phyloP scores from a whole-genome alignment of 2,888 invertebrate genomes.

The Resseliella maxima region DNA sequence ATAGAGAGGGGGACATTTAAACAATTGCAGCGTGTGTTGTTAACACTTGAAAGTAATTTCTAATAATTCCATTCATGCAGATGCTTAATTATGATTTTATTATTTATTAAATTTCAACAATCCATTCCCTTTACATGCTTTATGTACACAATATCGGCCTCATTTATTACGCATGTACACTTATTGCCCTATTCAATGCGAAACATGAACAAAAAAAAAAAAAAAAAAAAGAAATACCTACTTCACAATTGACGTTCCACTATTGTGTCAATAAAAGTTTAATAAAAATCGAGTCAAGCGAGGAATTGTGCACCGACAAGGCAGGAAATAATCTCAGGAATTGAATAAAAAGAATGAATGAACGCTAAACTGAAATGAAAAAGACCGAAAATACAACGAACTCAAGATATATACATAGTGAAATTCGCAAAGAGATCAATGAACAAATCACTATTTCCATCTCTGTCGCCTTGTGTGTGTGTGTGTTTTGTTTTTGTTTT shows the following conservation, averaged over 20 bases:
- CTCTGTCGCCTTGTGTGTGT: no score
- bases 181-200: background rate
- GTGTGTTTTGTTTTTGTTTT: background rate
- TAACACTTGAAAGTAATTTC: slow-evolving; percentile 31
- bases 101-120: slow-evolving; percentile 46
- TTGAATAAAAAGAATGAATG: background rate
- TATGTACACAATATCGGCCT: background rate
- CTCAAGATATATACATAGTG: background rate
- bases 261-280: slow-evolving; percentile 35
- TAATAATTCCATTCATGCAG: slow-evolving; percentile 35
- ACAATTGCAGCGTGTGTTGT: slow-evolving; percentile 36
- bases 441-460: slow-evolving; percentile 1
- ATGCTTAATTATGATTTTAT: slow-evolving; percentile 48
- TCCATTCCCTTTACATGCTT: no score
- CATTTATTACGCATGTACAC: background rate
- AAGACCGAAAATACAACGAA: background rate
- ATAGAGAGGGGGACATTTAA: background rate
- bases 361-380: no score
- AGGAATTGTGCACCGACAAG: background rate
- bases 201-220: no score
- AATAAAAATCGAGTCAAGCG: slow-evolving; percentile 39
- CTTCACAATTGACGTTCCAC: background rate
- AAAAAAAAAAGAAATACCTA: background rate
- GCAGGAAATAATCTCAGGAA: background rate
- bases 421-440: background rate